phyloP scores from a whole-genome alignment of 2,888 invertebrate genomes.

The Megaustenia siamemsis region DNA sequence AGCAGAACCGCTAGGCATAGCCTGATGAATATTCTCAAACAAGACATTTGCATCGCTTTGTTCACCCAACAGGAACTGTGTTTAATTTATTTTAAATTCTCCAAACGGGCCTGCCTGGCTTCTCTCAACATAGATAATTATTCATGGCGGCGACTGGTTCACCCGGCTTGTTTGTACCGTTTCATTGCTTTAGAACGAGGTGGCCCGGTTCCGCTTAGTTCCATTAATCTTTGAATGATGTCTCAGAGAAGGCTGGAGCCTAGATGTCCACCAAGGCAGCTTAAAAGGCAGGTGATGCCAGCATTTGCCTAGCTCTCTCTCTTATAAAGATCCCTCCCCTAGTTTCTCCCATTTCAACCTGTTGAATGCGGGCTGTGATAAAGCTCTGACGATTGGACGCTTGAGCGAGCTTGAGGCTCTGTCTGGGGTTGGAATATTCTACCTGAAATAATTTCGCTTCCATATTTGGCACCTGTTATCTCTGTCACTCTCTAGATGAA shows the following conservation, averaged over 20 bases:
- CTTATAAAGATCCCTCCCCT: slow-evolving; percentile 1
- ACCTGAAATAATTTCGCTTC: not conserved
- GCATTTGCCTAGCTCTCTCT: slow-evolving; percentile 28
- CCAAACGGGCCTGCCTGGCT: no score
- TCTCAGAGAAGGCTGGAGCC: slow-evolving; percentile 24
- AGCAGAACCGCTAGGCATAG: no score
- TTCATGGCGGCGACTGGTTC: not conserved
- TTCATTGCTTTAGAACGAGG: not conserved
- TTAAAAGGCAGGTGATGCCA: slow-evolving; percentile 37
- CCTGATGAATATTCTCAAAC: no score
- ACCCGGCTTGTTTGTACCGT: not conserved
- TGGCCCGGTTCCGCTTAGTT: not conserved
- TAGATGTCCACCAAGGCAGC: slow-evolving; percentile 23
- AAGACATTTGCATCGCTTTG: not conserved
- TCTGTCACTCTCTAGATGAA: not conserved
- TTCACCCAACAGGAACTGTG: not conserved
- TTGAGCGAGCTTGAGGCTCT: slow-evolving; percentile 34
- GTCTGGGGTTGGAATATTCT: slow-evolving; percentile 8
- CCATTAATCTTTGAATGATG: not conserved
- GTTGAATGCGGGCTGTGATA: slow-evolving; percentile 31
- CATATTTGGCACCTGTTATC: slow-evolving; percentile 6
- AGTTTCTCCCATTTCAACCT: not conserved
- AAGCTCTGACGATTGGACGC: slow-evolving; percentile 19
- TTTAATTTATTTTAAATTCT: slow-evolving; percentile 3
- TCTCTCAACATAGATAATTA: not conserved